Evolutionary conservation across 2,113 vertebrate genomes (phyloP), one percentile per base, ranked within the genome.

Genomic region (Aptenodytes forsteri): DNA sequence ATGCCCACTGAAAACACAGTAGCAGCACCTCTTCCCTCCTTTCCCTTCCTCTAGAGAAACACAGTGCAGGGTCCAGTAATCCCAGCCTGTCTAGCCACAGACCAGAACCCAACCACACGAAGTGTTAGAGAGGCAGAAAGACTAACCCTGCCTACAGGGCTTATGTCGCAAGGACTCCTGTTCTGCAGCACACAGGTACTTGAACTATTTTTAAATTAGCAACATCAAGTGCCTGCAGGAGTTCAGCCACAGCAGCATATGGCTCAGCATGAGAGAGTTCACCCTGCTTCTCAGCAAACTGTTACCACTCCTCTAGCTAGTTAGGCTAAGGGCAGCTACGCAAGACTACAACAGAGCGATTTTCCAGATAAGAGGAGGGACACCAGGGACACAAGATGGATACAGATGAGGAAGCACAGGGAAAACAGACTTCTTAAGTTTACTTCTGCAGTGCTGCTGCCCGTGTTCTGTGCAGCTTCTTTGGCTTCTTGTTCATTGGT

Each of bases 141-240:
- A n/a, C 7, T n/a, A 62, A 21, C 4, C 2, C 18, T 64, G 32
- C 30, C n/a, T 71, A 11, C 18, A 56, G 1, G 6, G 15, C 5
- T 70, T 16, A 21, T 0, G 0, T 30, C 2, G 2, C 49, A 64
- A 65, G n/a, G 44, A 15, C 19, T 83, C 26, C 75, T 56, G 30
- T 18, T 78, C 27, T 42, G 54, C 49, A 72, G 72, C 50, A 14
- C 16, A 21, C 19, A 42, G 40, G 13, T 17, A 27, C 52, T 16
- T 58, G 42, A 80, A 17, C 13, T 11, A 30, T 25, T n/a, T 80
- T 76, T 55, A 47, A 54, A 56, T n/a, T 2, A 44, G 50, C 49
- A 91, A 11, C 15, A 40, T 5, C 1, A 1, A 40, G 27, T 1
- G 8, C 22, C 21, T 0, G 0, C 2, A 3, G 32, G 9, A 78